phyloP scores from a whole-genome alignment of 2,888 invertebrate species.

The Nudaria mundana region DNA sequence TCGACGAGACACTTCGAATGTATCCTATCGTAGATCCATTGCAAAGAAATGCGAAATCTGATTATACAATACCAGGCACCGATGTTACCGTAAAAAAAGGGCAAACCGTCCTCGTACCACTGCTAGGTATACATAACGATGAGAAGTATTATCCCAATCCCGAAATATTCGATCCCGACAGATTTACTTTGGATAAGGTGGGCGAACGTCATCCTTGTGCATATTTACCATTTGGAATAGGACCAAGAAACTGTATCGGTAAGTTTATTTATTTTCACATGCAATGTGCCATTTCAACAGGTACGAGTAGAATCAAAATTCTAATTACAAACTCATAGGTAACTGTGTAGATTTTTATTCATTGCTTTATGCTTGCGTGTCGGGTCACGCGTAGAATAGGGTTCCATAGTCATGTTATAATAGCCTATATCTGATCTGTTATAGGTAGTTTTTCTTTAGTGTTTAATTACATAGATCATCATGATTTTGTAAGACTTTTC shows the following conservation, averaged over 20 bases:
- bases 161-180: constrained; percentile 63
- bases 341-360: no score
- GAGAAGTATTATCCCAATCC: constrained; percentile 60
- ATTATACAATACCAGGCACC: constrained; percentile 51
- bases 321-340: no score
- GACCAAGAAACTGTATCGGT: constrained; percentile 24
- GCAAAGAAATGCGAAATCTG: constrained; percentile 43
- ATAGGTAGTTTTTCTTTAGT: no score
- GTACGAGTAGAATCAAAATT: no score
- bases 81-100: constrained; percentile 50
- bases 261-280: not conserved
- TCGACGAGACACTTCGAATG: constrained; percentile 62
- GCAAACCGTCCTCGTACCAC: constrained; percentile 45
- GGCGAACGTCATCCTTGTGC: constrained; percentile 15
- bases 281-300: not conserved
- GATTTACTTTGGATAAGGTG: constrained; percentile 48
- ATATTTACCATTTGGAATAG: constrained; percentile 28
- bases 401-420: no score
- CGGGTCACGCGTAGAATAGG: no score
- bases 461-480: no score
- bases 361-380: no score
- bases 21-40: constrained; percentile 60
- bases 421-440: no score
- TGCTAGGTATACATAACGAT: constrained; percentile 59
- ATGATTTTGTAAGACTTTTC: no score